phyloP scores from a whole-genome alignment of 2,797 vertebrate genomes.

The Gephyroberyx darwinii region DNA sequence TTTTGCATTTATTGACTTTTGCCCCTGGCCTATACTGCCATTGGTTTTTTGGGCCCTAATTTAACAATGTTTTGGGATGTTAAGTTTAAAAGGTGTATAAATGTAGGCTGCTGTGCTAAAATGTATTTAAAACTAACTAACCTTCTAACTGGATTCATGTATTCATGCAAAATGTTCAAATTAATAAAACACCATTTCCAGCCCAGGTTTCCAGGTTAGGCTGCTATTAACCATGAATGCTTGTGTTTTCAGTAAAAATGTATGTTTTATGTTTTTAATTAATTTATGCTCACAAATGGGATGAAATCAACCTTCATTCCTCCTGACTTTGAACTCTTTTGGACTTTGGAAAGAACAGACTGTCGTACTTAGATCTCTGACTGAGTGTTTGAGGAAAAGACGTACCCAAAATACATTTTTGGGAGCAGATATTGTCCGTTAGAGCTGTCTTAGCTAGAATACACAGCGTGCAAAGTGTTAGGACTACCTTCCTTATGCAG shows the following conservation, averaged over 20 bases:
- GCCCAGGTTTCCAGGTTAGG: too few relatives aligned
- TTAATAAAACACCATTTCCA: background rate
- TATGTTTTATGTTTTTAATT: too few relatives aligned
- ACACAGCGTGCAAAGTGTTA: background rate
- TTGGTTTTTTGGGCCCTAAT: background rate
- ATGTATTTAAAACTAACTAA: background rate
- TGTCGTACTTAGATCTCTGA: background rate
- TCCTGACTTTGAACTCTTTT: background rate
- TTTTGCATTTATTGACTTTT: too few relatives aligned
- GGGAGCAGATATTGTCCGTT: background rate
- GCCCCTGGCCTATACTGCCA: too few relatives aligned
- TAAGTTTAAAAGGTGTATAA: background rate
- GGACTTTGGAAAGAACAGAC: background rate
- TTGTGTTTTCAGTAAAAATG: background rate
- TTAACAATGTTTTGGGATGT: background rate
- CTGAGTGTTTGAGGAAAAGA: background rate
- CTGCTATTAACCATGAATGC: background rate
- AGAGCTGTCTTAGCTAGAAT: too few relatives aligned
- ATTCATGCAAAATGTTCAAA: background rate
- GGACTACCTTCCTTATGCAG: slow-evolving; percentile 12
- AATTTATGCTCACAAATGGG: too few relatives aligned
- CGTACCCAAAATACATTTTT: too few relatives aligned
- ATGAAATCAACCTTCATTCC: background rate
- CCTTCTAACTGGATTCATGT: too few relatives aligned
- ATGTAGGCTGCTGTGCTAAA: background rate